phyloP scores from a whole-genome alignment of 2,888 invertebrate genomes.

The Chydorus sphaericus region DNA sequence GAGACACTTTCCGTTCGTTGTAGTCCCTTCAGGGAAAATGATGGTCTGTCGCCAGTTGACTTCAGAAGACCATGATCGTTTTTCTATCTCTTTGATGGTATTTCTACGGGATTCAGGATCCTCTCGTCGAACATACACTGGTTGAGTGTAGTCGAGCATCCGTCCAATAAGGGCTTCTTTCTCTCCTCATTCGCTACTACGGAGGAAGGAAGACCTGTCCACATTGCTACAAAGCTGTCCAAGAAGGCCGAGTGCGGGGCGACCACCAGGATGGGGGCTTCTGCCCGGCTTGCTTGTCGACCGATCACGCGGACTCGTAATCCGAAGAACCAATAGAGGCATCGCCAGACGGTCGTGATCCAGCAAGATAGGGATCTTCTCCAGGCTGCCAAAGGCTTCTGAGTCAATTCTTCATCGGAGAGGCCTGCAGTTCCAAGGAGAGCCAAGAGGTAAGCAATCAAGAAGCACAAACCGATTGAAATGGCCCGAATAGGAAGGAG shows the following conservation, averaged over 20 bases:
- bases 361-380: neutral
- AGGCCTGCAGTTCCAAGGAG: constrained; percentile 66
- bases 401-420: constrained; percentile 58
- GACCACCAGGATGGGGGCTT: constrained; percentile 61
- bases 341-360: constrained; percentile 2
- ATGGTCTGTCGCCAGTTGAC: constrained; percentile 84
- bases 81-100: constrained; percentile 75
- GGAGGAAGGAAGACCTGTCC: constrained; percentile 48
- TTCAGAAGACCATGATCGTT: constrained; percentile 56
- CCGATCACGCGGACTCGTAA: constrained; percentile 60
- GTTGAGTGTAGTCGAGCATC: constrained; percentile 83
- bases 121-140: constrained; percentile 84
- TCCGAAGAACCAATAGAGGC: constrained; percentile 3
- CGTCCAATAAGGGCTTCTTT: constrained; percentile 70
- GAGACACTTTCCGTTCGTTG: constrained; percentile 81
- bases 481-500: constrained; percentile 67
- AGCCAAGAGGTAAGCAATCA: constrained; percentile 71
- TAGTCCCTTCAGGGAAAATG: constrained; percentile 93
- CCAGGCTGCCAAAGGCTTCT: constrained; percentile 46
- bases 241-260: constrained; percentile 87
- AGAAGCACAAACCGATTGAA: constrained; percentile 56
- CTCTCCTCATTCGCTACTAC: constrained; percentile 66
- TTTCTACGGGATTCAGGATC: constrained; percentile 82
- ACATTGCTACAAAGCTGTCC: constrained; percentile 51
- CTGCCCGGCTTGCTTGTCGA: constrained; percentile 49